phyloP scores from a whole-genome alignment of 2,113 vertebrate species.

The Sprattus sprattus region DNA sequence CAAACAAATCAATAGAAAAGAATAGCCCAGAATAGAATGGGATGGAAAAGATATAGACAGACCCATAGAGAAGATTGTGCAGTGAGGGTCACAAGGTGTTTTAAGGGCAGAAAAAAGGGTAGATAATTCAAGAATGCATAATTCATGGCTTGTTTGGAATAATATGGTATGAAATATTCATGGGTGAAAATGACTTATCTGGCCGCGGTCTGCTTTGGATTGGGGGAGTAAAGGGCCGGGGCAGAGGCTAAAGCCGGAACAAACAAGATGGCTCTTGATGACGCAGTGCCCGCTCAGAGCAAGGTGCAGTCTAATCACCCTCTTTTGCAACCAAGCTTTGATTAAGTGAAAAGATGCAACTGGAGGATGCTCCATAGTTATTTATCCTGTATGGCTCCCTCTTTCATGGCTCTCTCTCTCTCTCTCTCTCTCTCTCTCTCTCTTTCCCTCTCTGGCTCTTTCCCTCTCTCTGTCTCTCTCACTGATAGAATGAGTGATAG shows the following conservation, averaged over 20 bases:
- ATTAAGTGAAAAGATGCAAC: background rate
- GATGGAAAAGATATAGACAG: background rate
- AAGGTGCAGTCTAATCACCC: background rate
- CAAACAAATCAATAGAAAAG: constrained; percentile 23
- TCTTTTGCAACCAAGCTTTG: background rate
- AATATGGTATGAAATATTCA: constrained; percentile 67
- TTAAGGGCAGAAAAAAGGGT: constrained; percentile 51
- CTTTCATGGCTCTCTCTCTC: background rate
- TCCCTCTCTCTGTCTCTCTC: background rate
- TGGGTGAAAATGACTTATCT: constrained; percentile 58
- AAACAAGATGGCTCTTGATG: constrained; percentile 18
- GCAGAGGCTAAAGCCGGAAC: constrained; percentile 40
- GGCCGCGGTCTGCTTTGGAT: constrained; percentile 57
- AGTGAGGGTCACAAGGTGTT: constrained; percentile 47
- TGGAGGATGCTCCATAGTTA: background rate
- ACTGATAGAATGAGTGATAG: background rate
- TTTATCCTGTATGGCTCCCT: background rate
- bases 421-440: background rate
- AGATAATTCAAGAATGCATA: constrained; percentile 60
- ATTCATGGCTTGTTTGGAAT: constrained; percentile 66
- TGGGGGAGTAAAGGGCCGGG: constrained; percentile 38
- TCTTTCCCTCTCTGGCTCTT: background rate
- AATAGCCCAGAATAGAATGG: background rate
- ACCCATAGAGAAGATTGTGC: constrained; percentile 25
- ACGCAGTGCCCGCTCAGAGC: background rate